Evolutionary conservation across 2,888 invertebrate genomes (phyloP), one percentile per base, ranked within the genome.

Genomic region (Leucophenga montana): DNA sequence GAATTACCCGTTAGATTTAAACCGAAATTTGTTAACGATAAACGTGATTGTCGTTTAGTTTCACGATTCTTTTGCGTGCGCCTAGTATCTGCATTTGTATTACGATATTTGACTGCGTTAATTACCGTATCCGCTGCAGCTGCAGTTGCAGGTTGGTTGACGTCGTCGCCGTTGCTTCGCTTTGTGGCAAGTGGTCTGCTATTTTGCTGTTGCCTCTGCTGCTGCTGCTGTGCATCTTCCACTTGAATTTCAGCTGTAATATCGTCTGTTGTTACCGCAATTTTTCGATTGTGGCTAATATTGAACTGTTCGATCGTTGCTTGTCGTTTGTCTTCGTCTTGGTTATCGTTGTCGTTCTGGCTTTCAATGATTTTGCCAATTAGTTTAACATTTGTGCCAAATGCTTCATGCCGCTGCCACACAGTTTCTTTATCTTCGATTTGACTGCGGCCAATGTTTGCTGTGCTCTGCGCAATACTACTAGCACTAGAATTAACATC

Each of bases 371-470:
- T 33, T 67, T 62, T 77, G 79, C 73, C 82, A 82, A 81, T 82
- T 80, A 79, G 73, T 66, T 68, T 66, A 69, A 71, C 75, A 72
- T 69, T 76, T 80, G 73, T 80, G 79, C 77, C 82, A 79, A 39
- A 39, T 39, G 44, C 9, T 18, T n/a, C 78, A 71, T 75, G 79
- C 78, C 79, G 73, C 74, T 73, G 78, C 77, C 79, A 66, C 77
- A 78, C 80, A 79, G 73, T 74, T 85, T 81, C 82, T 82, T 80
- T 80, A 80, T 80, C 81, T 76, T 71, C 82, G 69, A 74, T 75
- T 80, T 73, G 78, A 80, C 73, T 61, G 61, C 53, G 71, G 75
- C 72, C 76, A 78, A 71, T 75, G 75, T 70, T 71, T 18, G 75
- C 79, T 71, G 74, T 78, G 78, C 80, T 31, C 44, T 14, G 73